Evolutionary conservation across 2,888 invertebrate species (phyloP), one percentile per base, ranked within the genome.

Genomic region (Alcis repandata): DNA sequence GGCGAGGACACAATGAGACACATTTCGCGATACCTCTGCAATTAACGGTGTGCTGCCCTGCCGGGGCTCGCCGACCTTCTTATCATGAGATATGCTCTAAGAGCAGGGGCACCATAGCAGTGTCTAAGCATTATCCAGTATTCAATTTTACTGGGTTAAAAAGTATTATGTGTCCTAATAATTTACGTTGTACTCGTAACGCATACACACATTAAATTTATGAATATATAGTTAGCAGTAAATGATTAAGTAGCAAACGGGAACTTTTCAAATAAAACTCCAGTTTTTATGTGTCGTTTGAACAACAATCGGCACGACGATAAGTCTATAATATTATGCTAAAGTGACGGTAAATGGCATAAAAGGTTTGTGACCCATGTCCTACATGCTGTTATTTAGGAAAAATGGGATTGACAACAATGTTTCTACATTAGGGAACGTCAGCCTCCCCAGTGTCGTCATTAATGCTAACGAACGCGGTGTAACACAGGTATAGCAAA

Each of bases 1-100:
- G 54, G 60, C 33, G 56, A 45, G 63, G 67, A 46, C 48, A 66
- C 63, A 69, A 65, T 61, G 67, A 62, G 63, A 62, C 60, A 54
- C 63, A 66, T 53, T 46, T 15, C 63, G 63, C 65, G 59, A 56
- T 61, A 61, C 59, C 53, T 45, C 49, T 41, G 58, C 63, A 66
- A 67, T 68, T 69, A 69, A 62, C 68, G 69, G 22, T 33, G 15
- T 3, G 33, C 11, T 2, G 10, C 49, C 36, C 40, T 19, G 22
- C 11, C 19, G 20, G 56, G 43, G 43, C 43, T 20, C 43, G 7
- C 19, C 11, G 11, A 43, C 43, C 43, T 43, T 43, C 11, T 41
- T 15, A n/a, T 19, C 19, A 11, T 19, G 13, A 43, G 10, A 20
- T 17, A 19, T 10, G 9, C 19, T 19, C 2, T 10, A 43, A 10